phyloP scores from a whole-genome alignment of 2,888 invertebrate genomes.

The Frankliniella intonsa region DNA sequence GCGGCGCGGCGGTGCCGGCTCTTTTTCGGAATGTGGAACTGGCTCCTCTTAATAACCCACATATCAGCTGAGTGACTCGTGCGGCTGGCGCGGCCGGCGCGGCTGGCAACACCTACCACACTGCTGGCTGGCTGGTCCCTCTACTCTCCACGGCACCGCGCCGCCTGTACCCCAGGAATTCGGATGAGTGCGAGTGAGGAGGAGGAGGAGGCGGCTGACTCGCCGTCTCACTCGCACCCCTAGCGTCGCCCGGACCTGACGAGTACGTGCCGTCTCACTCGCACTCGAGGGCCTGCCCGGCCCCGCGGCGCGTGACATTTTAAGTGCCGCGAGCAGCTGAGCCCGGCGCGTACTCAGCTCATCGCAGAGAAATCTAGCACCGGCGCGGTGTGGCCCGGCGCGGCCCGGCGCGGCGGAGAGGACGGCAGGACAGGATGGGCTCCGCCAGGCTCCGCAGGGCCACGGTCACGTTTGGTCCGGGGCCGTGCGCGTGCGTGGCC shows the following conservation, averaged over 20 bases:
- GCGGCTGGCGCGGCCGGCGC: no score
- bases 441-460: no score
- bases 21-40: conserved; percentile 16
- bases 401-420: neutral
- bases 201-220: no score
- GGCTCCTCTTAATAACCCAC: conserved; percentile 13
- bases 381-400: neutral
- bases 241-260: no score
- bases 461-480: no score
- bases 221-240: no score
- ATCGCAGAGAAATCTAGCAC: conserved; percentile 14
- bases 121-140: no score
- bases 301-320: conserved; percentile 6
- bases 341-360: neutral
- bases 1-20: neutral
- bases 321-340: neutral
- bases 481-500: neutral
- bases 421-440: neutral
- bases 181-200: no score
- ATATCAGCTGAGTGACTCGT: neutral
- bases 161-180: no score
- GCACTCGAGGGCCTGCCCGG: neutral
- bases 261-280: no score
- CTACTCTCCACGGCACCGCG: no score
- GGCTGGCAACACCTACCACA: no score